These are phyloP conservation scores for Zophobas morio DNA, from an alignment of 1,140 invertebrate genomes.

Conservation along the genomic window DNA sequence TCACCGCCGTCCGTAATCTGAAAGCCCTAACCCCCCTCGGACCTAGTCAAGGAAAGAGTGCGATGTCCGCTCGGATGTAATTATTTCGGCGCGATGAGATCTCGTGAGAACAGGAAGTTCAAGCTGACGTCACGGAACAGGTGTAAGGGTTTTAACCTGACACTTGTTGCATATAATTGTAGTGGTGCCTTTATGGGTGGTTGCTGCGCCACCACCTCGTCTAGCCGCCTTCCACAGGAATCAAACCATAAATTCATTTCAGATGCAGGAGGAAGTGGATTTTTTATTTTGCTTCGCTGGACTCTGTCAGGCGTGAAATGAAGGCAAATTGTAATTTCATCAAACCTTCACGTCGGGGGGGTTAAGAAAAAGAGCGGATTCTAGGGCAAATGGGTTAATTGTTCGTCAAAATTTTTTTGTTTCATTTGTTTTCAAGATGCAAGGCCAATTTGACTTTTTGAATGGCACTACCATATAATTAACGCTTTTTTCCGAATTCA, in stretches of 20 bases:
- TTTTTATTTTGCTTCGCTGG: constrained; percentile 21
- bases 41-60: constrained; percentile 57
- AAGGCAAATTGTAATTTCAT: constrained; percentile 43
- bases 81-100: constrained; percentile 66
- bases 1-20: too few relatives aligned
- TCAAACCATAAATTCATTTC: constrained; percentile 37
- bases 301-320: constrained; percentile 38
- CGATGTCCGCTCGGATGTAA: constrained; percentile 66
- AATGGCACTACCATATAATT: too few relatives aligned
- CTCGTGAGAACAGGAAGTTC: constrained; percentile 66
- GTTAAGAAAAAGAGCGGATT: background rate
- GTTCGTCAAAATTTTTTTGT: too few relatives aligned
- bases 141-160: constrained; percentile 63
- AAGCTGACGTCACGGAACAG: constrained; percentile 64
- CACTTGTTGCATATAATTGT: constrained; percentile 52
- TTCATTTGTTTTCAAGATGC: too few relatives aligned
- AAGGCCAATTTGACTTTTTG: too few relatives aligned
- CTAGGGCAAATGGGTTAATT: background rate
- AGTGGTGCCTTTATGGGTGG: constrained; percentile 35
- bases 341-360: constrained; percentile 12
- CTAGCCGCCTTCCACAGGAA: constrained; percentile 20
- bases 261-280: constrained; percentile 34
- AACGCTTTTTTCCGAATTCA: too few relatives aligned
- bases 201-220: background rate
- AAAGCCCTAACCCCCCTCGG: background rate